Conservation (phyloP, 1,140 invertebrate genomes). For the Drosophila tsacasi region DNA sequence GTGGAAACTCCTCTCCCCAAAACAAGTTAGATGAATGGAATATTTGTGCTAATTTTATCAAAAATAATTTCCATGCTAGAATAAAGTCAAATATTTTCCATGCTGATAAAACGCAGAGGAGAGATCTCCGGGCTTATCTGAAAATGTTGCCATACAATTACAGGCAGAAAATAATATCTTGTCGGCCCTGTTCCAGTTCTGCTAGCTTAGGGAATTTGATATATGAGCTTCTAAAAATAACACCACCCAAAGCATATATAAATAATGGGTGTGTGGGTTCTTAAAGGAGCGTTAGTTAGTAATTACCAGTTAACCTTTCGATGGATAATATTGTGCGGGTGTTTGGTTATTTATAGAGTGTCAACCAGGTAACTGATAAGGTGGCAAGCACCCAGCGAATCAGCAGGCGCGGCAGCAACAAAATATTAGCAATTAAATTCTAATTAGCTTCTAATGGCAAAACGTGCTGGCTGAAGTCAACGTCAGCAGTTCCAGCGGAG, state of each 20-base stretch:
- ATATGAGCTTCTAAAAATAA: constrained; percentile 23
- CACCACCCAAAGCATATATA: constrained; percentile 3
- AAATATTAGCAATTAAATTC: constrained; percentile 63
- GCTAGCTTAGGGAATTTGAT: constrained; percentile 8
- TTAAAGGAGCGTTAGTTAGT: constrained; percentile 13
- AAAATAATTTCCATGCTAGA: constrained; percentile 1
- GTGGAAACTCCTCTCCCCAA: constrained; percentile 2
- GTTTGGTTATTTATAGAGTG: constrained; percentile 39
- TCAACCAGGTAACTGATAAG: constrained; percentile 19
- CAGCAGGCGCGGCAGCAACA: constrained; percentile 8
- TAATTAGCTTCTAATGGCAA: constrained; percentile 58
- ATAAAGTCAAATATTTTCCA: constrained; percentile 36
- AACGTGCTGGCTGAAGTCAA: constrained; percentile 56
- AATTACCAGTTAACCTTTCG: constrained; percentile 8
- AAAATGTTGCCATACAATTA: constrained; percentile 17
- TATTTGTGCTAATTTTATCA: constrained; percentile 15
- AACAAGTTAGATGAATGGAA: constrained; percentile 17
- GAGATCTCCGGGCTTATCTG: constrained; percentile 11
- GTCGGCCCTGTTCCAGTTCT: constrained; percentile 28
- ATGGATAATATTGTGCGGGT: constrained; percentile 12
- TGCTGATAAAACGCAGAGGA: constrained; percentile 14
- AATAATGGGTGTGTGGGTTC: constrained; percentile 9
- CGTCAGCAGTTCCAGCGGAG: constrained; percentile 27
- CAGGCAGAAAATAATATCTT: not conserved
- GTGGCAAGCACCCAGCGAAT: constrained; percentile 14